Evolutionary conservation across 2,888 invertebrate genomes (phyloP).

Genomic region (Xylophagus ater): DNA sequence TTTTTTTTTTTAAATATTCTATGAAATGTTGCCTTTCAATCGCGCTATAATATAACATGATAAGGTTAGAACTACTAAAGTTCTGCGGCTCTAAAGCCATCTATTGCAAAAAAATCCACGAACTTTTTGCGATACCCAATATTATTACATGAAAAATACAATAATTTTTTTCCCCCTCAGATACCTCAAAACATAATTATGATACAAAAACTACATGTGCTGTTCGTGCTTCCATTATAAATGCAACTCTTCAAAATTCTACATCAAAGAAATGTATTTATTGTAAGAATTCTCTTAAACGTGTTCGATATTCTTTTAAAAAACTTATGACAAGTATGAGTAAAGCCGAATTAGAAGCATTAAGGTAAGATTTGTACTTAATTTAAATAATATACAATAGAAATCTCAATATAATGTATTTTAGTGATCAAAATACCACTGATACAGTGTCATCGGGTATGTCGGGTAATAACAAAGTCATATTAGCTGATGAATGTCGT

Average conservation of each 20-base stretch:
- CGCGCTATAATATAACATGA: no score
- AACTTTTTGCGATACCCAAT: no score
- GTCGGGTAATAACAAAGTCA: slow-evolving; percentile 34
- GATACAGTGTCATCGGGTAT: not conserved
- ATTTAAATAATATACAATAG: no score
- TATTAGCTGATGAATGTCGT: slow-evolving; percentile 56
- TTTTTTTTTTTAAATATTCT: no score
- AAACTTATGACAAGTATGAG: slow-evolving; percentile 30
- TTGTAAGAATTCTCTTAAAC: slow-evolving; percentile 27
- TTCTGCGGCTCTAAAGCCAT: no score
- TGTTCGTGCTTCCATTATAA: slow-evolving; percentile 29
- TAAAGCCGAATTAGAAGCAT: slow-evolving; percentile 27
- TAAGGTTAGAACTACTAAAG: no score
- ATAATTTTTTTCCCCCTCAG: no score
- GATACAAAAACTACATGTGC: slow-evolving; percentile 33
- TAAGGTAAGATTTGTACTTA: no score
- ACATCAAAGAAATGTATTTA: slow-evolving; percentile 28
- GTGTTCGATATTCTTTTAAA: slow-evolving; percentile 28
- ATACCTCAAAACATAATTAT: no score
- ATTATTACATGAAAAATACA: no score
- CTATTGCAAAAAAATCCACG: no score
- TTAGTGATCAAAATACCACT: slow-evolving; percentile 3
- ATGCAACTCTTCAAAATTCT: slow-evolving; percentile 27
- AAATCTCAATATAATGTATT: slow-evolving; percentile 1
- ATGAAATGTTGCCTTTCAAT: no score